Evolutionary conservation across 2,797 vertebrate species (phyloP).

Genomic region (Tenualosa thibaudeaui): DNA sequence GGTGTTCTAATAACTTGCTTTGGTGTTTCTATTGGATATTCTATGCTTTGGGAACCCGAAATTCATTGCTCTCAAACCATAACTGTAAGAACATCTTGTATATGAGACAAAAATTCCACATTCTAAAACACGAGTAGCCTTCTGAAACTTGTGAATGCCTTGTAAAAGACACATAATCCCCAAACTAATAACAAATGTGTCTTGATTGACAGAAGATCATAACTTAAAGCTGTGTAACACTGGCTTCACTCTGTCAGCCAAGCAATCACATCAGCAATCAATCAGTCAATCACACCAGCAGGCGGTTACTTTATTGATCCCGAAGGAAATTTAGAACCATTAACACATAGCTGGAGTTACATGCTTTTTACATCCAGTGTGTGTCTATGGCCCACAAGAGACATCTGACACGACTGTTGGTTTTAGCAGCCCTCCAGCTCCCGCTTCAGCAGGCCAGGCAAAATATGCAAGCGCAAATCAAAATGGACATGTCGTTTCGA

Average conservation of each 20-base stretch:
- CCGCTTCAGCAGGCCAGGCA: background rate
- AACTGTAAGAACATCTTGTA: background rate
- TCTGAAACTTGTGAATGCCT: background rate
- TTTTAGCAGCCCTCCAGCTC: background rate
- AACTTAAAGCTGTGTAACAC: background rate
- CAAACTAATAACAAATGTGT: background rate
- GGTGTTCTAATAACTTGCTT: background rate
- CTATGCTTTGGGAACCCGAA: background rate
- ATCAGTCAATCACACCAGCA: background rate
- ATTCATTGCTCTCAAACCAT: background rate
- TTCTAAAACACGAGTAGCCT: background rate
- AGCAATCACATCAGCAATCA: background rate
- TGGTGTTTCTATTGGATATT: background rate
- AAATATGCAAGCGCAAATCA: constrained; percentile 8
- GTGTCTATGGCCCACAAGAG: background rate
- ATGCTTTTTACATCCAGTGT: background rate
- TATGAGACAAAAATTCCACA: no score
- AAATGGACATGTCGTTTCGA: background rate
- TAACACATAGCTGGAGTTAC: background rate
- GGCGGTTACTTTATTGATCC: background rate
- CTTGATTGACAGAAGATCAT: background rate
- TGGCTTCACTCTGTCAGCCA: background rate
- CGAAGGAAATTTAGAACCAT: background rate
- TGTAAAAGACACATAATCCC: background rate
- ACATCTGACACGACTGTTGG: background rate